Conservation (phyloP, 2,888 invertebrate species). For the Euphydryas editha region DNA sequence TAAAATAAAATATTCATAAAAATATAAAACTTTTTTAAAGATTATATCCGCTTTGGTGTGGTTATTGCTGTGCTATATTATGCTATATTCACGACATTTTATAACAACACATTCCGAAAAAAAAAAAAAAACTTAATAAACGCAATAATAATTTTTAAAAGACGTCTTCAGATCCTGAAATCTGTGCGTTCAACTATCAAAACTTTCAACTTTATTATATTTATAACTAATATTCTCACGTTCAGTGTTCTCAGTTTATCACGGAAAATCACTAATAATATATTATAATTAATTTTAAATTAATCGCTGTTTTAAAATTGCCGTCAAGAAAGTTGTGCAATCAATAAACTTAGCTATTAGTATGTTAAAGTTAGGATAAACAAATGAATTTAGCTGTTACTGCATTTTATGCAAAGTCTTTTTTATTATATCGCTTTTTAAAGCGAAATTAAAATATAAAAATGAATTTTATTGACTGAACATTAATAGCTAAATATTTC, state of each 20-base stretch:
- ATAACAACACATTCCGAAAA: too few relatives aligned
- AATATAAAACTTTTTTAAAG: too few relatives aligned
- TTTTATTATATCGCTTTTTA: constrained; percentile 3
- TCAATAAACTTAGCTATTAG: constrained; percentile 11
- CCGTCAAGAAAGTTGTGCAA: constrained; percentile 16
- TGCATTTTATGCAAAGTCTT: constrained; percentile 16
- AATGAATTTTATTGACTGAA: background rate
- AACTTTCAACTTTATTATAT: too few relatives aligned
- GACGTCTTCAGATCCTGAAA: too few relatives aligned
- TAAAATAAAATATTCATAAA: too few relatives aligned
- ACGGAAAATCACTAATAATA: background rate
- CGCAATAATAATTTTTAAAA: too few relatives aligned
- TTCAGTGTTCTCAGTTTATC: background rate
- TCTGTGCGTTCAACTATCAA: too few relatives aligned
- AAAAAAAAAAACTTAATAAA: too few relatives aligned
- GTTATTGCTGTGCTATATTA: too few relatives aligned
- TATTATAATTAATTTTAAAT: constrained; percentile 5
- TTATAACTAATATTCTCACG: too few relatives aligned
- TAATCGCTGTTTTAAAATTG: constrained; percentile 1
- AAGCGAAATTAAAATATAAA: constrained; percentile 5
- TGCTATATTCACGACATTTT: too few relatives aligned
- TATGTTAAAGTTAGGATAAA: constrained; percentile 13
- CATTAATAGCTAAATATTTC: background rate
- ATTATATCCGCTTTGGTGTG: too few relatives aligned
- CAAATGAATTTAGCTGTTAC: constrained; percentile 16